Percentiles rank a stretch among this genome's conserved stretches.
These are phyloP conservation scores for Struthio camelus DNA, from an alignment of 2,113 vertebrate species.

Conservation along the genomic window DNA sequence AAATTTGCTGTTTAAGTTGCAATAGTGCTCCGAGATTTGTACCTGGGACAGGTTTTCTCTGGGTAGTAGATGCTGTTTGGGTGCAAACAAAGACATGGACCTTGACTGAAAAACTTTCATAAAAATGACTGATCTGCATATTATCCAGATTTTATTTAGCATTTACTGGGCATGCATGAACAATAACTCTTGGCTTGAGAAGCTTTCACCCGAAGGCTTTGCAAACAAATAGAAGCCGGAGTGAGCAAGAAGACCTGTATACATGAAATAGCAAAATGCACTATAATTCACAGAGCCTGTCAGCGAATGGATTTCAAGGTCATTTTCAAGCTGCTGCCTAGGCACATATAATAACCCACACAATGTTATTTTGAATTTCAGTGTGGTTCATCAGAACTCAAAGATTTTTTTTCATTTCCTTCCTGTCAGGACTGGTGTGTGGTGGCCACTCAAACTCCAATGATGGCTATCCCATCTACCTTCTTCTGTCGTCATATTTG, in stretches of 20 bases:
- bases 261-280: neutral
- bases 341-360: neutral
- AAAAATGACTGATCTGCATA: neutral
- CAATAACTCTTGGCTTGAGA: neutral
- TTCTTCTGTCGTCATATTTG: neutral
- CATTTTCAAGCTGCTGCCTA: neutral
- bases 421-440: neutral
- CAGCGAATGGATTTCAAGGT: neutral
- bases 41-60: neutral
- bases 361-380: neutral
- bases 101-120: conserved; percentile 6
- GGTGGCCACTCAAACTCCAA: neutral
- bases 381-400: neutral
- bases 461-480: too few species aligned
- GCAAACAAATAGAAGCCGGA: neutral
- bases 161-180: neutral
- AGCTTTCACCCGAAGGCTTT: conserved; percentile 26
- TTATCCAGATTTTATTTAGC: conserved; percentile 29
- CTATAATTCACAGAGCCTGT: neutral
- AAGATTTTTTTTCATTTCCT: neutral
- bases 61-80: neutral
- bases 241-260: neutral
- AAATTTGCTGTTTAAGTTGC: neutral
- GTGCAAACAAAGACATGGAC: neutral
- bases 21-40: neutral